Evolutionary conservation across 2,113 vertebrate species (phyloP), one percentile per base, ranked within the genome.

Genomic region (Copsychus sechellarum): DNA sequence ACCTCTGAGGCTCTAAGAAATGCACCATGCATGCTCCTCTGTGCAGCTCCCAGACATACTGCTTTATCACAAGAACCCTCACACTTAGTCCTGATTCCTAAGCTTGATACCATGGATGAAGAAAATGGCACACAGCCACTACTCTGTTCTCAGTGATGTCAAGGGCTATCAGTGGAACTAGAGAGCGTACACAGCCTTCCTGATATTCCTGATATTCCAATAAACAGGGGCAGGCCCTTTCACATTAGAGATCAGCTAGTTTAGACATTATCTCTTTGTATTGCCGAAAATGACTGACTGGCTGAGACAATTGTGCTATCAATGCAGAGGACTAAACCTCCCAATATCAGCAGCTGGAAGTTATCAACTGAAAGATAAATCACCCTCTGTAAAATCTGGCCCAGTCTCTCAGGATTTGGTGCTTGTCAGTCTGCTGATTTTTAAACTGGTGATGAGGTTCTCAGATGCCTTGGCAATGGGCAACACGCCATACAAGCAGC

Each of bases 391-490:
- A 69, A 91, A 96, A 92, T 85, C 70, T 72, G 66, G 20, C 58
- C 50, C 54, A 47, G 36, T 69, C 77, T 88, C 61, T 91, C 61
- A 71, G 70, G 78, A 89, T 86, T 29, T 83, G 60, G 60, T 60
- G 36, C 28, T 88, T 60, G 51, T 86, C 69, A 53, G 20, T 70
- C 72, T 86, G 60, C 26, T 4, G 28, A 48, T 74, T 71, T 93
- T 91, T 84, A 86, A 89, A 43, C 40, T 4, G 5, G 54, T 51
- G 53, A 48, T 76, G 77, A 89, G 65, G 89, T 86, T n/a, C 61
- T 94, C 29, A n/a, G 77, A 45, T 76, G 81, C 45, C 53, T 81
- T 81, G 78, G 81, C 81, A 89, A n/a, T 89, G 81, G 89, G 89
- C 78, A 95, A 51, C 69, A 56, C 91, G 84, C 92, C 81, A 91